Evolutionary conservation across 2,113 vertebrate genomes (phyloP).

Genomic region (Tenrec ecaudatus): DNA sequence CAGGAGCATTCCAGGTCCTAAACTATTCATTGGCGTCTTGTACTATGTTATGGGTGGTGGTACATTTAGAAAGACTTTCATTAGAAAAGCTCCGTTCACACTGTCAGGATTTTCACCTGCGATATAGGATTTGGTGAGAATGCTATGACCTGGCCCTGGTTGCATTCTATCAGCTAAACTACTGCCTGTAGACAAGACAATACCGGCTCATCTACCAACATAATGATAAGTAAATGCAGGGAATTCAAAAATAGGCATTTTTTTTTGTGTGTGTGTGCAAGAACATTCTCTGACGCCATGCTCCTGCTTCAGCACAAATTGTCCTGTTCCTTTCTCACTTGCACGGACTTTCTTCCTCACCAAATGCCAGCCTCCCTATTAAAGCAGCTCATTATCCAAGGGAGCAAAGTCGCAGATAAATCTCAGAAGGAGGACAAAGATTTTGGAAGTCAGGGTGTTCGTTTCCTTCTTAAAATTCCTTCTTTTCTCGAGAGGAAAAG

Average conservation of each 20-base stretch:
- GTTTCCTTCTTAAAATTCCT: constrained; percentile 51
- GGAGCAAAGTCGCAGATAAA: not conserved
- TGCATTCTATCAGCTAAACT: not conserved
- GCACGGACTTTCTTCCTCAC: constrained; percentile 2
- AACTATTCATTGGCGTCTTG: not conserved
- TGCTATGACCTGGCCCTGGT: not conserved
- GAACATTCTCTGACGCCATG: not conserved
- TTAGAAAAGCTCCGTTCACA: not conserved
- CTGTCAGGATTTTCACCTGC: not conserved
- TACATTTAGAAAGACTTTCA: not conserved
- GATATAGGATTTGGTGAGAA: not conserved
- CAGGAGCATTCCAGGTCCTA: not conserved
- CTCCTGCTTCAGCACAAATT: not conserved
- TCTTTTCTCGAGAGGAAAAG: constrained; percentile 6
- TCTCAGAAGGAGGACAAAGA: not conserved
- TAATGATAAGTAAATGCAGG: not conserved
- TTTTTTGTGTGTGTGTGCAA: not conserved
- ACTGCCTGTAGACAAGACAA: not conserved
- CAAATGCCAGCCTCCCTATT: not conserved
- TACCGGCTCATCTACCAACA: not conserved
- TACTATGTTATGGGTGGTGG: not conserved
- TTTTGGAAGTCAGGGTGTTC: constrained; percentile 37
- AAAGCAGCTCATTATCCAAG: not conserved
- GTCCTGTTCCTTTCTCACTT: not conserved
- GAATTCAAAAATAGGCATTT: not conserved